Conservation (phyloP, 2,797 vertebrate species). For the Synanceia verrucosa region DNA sequence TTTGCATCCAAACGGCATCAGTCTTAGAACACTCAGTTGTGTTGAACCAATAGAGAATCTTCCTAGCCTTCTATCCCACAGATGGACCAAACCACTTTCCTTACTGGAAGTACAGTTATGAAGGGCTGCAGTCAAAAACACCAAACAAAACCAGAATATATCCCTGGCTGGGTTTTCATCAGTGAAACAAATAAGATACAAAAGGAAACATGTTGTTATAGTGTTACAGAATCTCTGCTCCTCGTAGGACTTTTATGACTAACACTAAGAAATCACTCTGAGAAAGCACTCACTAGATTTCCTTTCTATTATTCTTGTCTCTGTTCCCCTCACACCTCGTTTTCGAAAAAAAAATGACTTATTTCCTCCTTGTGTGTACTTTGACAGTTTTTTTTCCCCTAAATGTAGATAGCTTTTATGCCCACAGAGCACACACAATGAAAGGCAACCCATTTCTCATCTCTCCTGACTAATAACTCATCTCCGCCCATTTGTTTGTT, state of each 20-base stretch:
- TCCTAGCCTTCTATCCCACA: neutral
- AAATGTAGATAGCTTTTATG: slow-evolving; percentile 36
- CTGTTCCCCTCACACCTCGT: neutral
- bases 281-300: slow-evolving; percentile 9
- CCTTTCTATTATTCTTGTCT: slow-evolving; percentile 7
- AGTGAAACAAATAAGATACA: slow-evolving; percentile 5
- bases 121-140: neutral
- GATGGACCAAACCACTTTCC: neutral
- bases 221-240: neutral
- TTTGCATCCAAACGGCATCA: neutral
- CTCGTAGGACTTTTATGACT: neutral
- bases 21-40: neutral
- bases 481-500: slow-evolving; percentile 39
- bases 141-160: slow-evolving; percentile 1
- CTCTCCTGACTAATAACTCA: slow-evolving; percentile 34
- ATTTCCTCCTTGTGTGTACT: neutral
- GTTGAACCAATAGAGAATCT: neutral
- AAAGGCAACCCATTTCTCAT: slow-evolving; percentile 18
- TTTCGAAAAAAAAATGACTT: neutral
- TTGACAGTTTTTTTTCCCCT: neutral
- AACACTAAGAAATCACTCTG: neutral
- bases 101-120: neutral
- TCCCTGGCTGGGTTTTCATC: slow-evolving; percentile 1
- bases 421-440: slow-evolving; percentile 18
- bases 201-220: neutral